These are phyloP conservation scores for Tachypleus tridentatus DNA, from an alignment of 1,140 invertebrate species.

Conservation along the genomic window DNA sequence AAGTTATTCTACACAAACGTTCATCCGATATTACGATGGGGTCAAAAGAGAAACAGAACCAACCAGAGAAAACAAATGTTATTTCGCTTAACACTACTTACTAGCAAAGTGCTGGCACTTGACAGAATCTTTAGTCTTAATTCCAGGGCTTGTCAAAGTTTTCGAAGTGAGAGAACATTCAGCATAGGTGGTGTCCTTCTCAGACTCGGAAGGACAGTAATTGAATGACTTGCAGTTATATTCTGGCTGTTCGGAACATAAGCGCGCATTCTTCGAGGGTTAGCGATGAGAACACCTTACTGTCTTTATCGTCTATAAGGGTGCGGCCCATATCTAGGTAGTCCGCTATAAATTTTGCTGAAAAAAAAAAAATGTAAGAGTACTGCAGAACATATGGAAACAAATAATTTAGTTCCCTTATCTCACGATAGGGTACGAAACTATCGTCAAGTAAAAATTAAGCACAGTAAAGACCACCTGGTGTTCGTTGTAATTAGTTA, in stretches of 20 bases:
- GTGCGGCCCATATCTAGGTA: conserved; percentile 10
- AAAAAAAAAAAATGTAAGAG: neutral
- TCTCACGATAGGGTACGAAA: too few species aligned
- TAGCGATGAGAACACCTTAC: neutral
- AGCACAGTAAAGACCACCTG: too few species aligned
- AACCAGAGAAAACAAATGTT: too few species aligned
- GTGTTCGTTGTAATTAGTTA: too few species aligned
- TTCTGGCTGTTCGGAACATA: conserved; percentile 12
- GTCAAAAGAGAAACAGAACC: too few species aligned
- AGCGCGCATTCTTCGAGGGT: conserved; percentile 10
- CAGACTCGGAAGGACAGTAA: conserved; percentile 3
- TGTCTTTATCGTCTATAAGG: conserved; percentile 5
- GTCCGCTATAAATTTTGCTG: conserved; percentile 12
- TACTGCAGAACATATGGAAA: too few species aligned
- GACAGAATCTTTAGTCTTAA: neutral
- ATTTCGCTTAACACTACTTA: neutral
- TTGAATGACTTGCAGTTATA: conserved; percentile 13
- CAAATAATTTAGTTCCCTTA: too few species aligned
- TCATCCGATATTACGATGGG: too few species aligned
- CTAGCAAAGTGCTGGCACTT: conserved; percentile 12
- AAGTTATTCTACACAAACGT: too few species aligned
- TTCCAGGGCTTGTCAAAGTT: neutral
- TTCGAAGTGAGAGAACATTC: conserved; percentile 5
- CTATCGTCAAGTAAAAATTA: too few species aligned
- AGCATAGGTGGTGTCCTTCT: conserved; percentile 1